phyloP scores from a whole-genome alignment of 2,797 vertebrate genomes.

The Pangasius krempfi region DNA sequence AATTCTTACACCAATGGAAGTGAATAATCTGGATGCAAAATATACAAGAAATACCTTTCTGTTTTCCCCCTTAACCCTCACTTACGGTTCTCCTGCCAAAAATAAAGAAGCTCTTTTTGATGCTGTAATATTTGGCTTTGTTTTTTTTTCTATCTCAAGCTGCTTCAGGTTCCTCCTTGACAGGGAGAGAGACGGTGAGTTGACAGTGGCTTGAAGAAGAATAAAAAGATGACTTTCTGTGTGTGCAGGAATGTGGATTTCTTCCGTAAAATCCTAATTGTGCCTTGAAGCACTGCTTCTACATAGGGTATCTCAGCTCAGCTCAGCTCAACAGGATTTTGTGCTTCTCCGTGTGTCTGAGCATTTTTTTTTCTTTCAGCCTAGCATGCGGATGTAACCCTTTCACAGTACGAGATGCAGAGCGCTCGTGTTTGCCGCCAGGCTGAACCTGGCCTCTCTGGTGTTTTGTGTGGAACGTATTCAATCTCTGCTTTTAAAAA shows the following conservation, averaged over 20 bases:
- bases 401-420: constrained; percentile 79
- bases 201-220: constrained; percentile 76
- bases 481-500: constrained; percentile 62
- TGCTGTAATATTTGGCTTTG: constrained; percentile 69
- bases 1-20: constrained; percentile 71
- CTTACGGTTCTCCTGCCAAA: constrained; percentile 72
- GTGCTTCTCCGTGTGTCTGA: constrained; percentile 74
- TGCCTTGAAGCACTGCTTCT: constrained; percentile 82
- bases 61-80: constrained; percentile 58
- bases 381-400: constrained; percentile 77
- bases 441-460: constrained; percentile 74
- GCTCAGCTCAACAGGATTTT: constrained; percentile 84
- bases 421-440: constrained; percentile 76
- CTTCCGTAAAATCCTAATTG: constrained; percentile 87
- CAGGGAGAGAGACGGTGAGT: constrained; percentile 63
- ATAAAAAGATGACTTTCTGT: constrained; percentile 80
- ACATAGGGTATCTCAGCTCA: constrained; percentile 78
- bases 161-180: constrained; percentile 80
- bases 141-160: constrained; percentile 73
- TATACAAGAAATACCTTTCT: constrained; percentile 65
- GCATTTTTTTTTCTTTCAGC: constrained; percentile 55
- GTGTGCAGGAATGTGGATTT: constrained; percentile 86
- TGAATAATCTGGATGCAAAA: constrained; percentile 75
- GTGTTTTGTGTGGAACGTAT: constrained; percentile 70
- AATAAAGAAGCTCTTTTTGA: constrained; percentile 72